Conservation (phyloP, 30 jellyfish, hydroid and myxozoan species). For the Catostylus mosaicus region DNA sequence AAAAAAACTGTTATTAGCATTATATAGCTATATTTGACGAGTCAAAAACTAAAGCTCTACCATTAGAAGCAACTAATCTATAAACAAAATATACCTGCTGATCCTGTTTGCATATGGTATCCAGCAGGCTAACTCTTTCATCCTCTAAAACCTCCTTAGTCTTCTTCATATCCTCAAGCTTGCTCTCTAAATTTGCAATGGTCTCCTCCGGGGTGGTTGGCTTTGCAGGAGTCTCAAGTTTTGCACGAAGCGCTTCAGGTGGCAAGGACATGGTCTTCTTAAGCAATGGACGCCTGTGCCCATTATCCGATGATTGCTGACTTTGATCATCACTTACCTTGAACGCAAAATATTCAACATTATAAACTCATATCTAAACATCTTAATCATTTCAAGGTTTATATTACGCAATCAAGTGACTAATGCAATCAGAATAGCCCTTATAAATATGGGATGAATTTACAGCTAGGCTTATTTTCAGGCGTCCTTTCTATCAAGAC, state of each 20-base stretch:
- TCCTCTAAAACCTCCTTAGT: constrained; percentile 84
- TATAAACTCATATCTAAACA: too few species aligned
- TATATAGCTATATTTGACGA: too few species aligned
- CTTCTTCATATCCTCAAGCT: constrained; percentile 69
- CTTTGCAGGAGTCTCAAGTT: constrained; percentile 31
- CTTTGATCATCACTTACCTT: constrained; percentile 55
- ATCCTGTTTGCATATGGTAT: constrained; percentile 83
- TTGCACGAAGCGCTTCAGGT: constrained; percentile 27
- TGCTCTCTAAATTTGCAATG: constrained; percentile 60
- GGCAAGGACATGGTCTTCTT: constrained; percentile 56
- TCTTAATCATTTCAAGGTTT: too few species aligned
- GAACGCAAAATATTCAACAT: neutral
- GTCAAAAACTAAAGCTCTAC: too few species aligned
- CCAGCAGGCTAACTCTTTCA: constrained; percentile 84
- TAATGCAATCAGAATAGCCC: too few species aligned
- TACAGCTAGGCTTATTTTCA: too few species aligned
- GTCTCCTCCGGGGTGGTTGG: constrained; percentile 56
- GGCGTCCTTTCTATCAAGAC: too few species aligned
- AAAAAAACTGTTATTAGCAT: too few species aligned
- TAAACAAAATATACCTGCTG: constrained; percentile 75
- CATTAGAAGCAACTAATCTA: too few species aligned
- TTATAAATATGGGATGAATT: too few species aligned
- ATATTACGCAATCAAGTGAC: too few species aligned
- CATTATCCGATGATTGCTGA: constrained; percentile 31
- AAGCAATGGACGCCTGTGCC: constrained; percentile 20